Evolutionary conservation across 2,797 vertebrate genomes (phyloP).

Genomic region (Lepilemur septentrionalis): DNA sequence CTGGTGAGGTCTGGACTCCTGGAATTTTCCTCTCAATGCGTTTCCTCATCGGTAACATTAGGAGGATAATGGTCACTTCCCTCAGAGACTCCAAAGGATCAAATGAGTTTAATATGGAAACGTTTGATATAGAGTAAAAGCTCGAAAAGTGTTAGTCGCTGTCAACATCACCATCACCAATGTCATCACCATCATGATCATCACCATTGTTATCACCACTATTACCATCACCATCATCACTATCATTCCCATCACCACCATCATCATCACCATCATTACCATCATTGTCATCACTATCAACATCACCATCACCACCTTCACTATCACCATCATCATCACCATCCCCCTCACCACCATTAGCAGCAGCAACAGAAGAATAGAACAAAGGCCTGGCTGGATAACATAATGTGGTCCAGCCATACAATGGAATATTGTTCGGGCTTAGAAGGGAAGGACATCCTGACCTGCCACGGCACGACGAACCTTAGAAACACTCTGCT

Average conservation of each 20-base stretch:
- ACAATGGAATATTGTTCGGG: not conserved
- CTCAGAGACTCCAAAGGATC: not conserved
- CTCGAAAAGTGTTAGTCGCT: not conserved
- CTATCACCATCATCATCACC: not conserved
- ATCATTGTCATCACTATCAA: rapidly evolving
- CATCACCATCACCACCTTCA: not conserved
- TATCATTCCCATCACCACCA: not conserved
- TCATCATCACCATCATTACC: rapidly evolving
- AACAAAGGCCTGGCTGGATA: not conserved
- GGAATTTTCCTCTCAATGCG: not conserved
- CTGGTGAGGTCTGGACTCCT: not conserved
- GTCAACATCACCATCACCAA: not conserved
- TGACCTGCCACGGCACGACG: not conserved
- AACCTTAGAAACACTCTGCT: not conserved
- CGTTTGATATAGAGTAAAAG: not conserved
- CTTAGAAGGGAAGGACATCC: not conserved
- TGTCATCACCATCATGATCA: not conserved
- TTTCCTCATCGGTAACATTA: not conserved
- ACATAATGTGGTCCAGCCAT: not conserved
- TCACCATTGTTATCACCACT: not conserved
- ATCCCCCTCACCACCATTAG: not conserved
- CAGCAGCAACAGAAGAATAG: not conserved
- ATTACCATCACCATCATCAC: not conserved
- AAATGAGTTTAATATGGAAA: not conserved
- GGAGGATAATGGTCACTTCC: not conserved